A percentile compares a stretch with the other conserved stretches of the same genome.
These are phyloP conservation scores for Eristalis tenax DNA, from an alignment of 2,888 invertebrate species.

Conservation along the genomic window DNA sequence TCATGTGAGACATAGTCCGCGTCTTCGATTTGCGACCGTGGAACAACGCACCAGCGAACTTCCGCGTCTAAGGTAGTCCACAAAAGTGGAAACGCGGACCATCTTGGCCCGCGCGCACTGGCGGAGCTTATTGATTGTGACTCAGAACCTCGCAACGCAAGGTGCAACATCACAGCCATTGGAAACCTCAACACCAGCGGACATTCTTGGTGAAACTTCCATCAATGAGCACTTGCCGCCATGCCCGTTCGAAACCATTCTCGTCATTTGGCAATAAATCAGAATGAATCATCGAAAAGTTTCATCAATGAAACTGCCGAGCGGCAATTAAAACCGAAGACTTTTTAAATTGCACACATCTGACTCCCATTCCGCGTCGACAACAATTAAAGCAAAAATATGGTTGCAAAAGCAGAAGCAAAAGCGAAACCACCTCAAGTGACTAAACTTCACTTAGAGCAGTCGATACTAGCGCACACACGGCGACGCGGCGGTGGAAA, in stretches of 20 bases:
- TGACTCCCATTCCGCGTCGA: neutral
- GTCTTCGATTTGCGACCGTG: too few relatives aligned
- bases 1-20: too few relatives aligned
- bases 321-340: constrained; percentile 10
- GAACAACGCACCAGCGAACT: too few relatives aligned
- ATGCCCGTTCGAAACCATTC: neutral
- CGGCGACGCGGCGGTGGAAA: neutral
- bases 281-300: neutral
- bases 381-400: neutral
- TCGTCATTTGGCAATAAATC: constrained; percentile 4
- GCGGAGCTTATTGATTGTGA: too few relatives aligned
- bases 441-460: neutral
- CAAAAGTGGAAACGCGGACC: too few relatives aligned
- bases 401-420: neutral
- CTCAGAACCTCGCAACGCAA: too few relatives aligned
- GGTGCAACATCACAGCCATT: too few relatives aligned
- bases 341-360: constrained; percentile 1
- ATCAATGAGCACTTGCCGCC: too few relatives aligned
- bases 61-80: too few relatives aligned
- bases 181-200: too few relatives aligned
- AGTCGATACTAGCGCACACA: neutral
- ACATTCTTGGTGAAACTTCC: too few relatives aligned
- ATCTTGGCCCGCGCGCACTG: too few relatives aligned
- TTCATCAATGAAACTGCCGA: constrained; percentile 13
- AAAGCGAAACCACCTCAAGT: neutral